Conservation (phyloP, 2,113 vertebrate genomes). For the zebrafish (Danio rerio) region DNA sequence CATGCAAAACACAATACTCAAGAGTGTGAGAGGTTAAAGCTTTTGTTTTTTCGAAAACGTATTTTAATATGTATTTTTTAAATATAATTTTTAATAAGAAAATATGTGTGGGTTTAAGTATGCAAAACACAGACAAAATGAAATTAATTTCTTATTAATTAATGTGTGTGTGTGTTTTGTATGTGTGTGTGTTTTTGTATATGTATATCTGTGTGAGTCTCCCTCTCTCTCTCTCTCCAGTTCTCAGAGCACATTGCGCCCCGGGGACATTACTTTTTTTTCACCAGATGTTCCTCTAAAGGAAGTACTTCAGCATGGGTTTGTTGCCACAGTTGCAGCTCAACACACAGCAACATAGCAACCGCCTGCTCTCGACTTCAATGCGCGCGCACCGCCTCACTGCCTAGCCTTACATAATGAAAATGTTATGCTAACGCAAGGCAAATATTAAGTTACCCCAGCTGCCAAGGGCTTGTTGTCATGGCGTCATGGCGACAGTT, state of each 20-base stretch:
- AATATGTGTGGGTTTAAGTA: too few relatives aligned
- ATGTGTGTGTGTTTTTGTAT: too few relatives aligned
- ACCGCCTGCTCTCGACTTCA: slow-evolving; percentile 42
- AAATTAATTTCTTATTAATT: too few relatives aligned
- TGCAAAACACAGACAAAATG: too few relatives aligned
- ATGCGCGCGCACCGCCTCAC: slow-evolving; percentile 40
- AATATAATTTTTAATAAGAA: too few relatives aligned
- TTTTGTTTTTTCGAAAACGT: too few relatives aligned
- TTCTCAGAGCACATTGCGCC: slow-evolving; percentile 17
- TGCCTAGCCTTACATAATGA: slow-evolving; percentile 57
- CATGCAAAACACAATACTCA: too few relatives aligned
- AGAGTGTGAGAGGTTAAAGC: too few relatives aligned
- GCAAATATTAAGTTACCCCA: slow-evolving; percentile 57
- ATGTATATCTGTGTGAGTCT: too few relatives aligned
- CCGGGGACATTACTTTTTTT: slow-evolving; percentile 18
- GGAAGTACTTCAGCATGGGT: slow-evolving; percentile 54
- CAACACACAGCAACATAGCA: slow-evolving; percentile 55
- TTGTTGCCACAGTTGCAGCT: slow-evolving; percentile 57
- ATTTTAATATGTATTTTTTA: too few relatives aligned
- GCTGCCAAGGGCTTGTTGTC: slow-evolving; percentile 56
- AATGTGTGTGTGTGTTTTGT: too few relatives aligned
- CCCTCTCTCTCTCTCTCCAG: slow-evolving; percentile 16
- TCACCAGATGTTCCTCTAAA: slow-evolving; percentile 55
- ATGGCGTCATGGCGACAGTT: slow-evolving; percentile 59
- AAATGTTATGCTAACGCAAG: slow-evolving; percentile 60